Evolutionary conservation across 2,797 vertebrate species (phyloP).

Genomic region (Danio kyathit): DNA sequence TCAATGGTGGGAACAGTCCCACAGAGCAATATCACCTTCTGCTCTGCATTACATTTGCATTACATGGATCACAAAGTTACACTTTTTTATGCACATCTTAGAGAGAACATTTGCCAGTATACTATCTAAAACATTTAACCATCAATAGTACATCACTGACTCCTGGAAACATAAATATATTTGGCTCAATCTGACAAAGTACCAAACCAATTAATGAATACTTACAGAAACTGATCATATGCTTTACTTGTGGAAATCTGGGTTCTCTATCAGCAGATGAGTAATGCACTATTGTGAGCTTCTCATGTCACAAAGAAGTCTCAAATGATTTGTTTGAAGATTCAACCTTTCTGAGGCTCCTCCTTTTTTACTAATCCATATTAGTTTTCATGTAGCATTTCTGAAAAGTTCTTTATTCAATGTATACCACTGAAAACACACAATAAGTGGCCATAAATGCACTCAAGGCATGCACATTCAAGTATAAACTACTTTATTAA

Average conservation of each 20-base stretch:
- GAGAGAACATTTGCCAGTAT: not conserved
- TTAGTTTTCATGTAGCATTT: too few relatives aligned
- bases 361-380: too few relatives aligned
- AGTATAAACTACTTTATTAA: too few relatives aligned
- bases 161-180: not conserved
- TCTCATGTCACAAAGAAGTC: too few relatives aligned
- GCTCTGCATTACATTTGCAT: constrained; percentile 13
- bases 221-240: not conserved
- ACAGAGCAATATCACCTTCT: constrained; percentile 36
- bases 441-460: too few relatives aligned
- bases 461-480: too few relatives aligned
- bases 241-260: not conserved
- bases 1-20: constrained; percentile 31
- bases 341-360: too few relatives aligned
- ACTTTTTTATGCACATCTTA: not conserved
- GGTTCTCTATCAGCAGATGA: not conserved
- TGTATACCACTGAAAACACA: too few relatives aligned
- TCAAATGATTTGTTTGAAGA: too few relatives aligned
- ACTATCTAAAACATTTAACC: not conserved
- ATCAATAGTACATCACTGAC: not conserved
- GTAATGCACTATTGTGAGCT: too few relatives aligned
- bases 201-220: not conserved
- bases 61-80: constrained; percentile 30
- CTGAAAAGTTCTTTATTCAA: too few relatives aligned
- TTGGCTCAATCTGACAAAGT: not conserved